Evolutionary conservation across 2,113 vertebrate genomes (phyloP).

Genomic region (Calidris pygmaea): DNA sequence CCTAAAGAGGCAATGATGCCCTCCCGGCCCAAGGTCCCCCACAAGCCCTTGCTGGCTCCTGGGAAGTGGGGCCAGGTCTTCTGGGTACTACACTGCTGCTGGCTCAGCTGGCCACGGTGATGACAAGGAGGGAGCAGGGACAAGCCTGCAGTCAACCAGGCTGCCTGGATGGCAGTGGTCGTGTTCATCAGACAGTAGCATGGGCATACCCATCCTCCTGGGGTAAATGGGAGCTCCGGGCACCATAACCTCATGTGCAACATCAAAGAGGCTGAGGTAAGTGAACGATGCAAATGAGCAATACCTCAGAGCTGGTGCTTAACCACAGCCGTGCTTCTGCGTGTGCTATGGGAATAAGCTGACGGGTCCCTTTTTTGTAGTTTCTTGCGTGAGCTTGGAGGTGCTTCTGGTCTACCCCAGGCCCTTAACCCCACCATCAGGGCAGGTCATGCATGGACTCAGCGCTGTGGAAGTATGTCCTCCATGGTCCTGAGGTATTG

Average conservation of each 20-base stretch:
- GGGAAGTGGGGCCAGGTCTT: background rate
- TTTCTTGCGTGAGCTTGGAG: background rate
- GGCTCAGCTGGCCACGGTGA: background rate
- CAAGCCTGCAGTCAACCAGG: background rate
- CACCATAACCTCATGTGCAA: background rate
- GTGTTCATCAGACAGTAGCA: background rate
- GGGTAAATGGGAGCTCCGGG: background rate
- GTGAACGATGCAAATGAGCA: background rate
- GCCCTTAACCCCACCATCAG: background rate
- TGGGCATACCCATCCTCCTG: background rate
- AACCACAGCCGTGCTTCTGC: background rate
- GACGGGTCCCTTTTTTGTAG: background rate
- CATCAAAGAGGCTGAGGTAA: background rate
- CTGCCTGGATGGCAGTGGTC: background rate
- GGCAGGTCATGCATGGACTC: background rate
- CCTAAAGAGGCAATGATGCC: background rate
- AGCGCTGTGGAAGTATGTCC: background rate
- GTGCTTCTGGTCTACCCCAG: rapidly evolving
- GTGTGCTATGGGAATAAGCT: background rate
- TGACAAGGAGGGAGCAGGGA: background rate
- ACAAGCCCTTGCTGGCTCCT: background rate
- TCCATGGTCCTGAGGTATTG: background rate
- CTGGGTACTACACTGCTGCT: background rate
- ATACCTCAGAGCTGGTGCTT: slow-evolving; percentile 11
- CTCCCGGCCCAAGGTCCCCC: rapidly evolving